phyloP scores from a whole-genome alignment of 2,113 vertebrate species.

The Caracal caracal region DNA sequence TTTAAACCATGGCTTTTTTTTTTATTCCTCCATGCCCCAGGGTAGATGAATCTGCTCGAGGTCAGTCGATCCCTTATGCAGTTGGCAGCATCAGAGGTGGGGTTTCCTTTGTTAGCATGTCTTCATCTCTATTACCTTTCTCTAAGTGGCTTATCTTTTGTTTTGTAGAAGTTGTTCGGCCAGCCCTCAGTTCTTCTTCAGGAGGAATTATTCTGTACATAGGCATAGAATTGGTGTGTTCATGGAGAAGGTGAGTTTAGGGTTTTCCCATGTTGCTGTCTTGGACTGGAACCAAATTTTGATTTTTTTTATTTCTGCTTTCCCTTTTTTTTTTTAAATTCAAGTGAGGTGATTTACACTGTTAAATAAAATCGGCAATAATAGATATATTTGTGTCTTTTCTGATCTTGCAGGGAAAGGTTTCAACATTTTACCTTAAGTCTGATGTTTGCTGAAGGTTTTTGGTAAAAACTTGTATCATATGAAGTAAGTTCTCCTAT shows the following conservation, averaged over 20 bases:
- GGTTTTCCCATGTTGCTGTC: background rate
- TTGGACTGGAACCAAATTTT: background rate
- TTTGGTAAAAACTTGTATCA: background rate
- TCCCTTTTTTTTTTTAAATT: background rate
- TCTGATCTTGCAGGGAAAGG: background rate
- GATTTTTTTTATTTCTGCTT: background rate
- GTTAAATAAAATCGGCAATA: background rate
- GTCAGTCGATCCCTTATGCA: background rate
- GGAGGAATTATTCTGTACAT: background rate
- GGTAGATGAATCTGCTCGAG: background rate
- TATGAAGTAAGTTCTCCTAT: background rate
- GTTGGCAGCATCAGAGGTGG: background rate
- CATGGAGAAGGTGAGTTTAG: background rate
- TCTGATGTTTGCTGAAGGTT: background rate
- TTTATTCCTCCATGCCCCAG: background rate
- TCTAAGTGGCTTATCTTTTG: background rate
- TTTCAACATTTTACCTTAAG: background rate
- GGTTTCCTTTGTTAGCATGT: background rate
- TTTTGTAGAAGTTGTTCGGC: background rate
- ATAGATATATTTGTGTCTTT: background rate
- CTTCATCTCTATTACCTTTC: background rate
- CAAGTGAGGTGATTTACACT: background rate
- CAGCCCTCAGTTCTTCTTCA: background rate
- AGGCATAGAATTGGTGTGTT: background rate
- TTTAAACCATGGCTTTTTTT: background rate